Conservation (phyloP, 1,140 invertebrate genomes). For the Medauroidea extradentata region DNA sequence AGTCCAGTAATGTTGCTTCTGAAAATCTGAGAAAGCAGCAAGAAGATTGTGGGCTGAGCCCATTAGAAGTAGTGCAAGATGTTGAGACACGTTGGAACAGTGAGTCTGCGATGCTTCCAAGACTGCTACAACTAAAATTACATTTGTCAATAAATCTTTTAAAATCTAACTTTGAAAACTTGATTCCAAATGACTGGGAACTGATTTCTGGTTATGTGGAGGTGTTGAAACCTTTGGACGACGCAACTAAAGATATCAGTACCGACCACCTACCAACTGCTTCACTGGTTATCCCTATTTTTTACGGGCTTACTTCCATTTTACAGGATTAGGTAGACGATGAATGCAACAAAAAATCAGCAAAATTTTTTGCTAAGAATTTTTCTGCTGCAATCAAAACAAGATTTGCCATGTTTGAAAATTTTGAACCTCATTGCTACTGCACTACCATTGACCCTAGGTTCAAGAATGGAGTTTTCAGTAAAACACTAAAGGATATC, state of each 20-base stretch:
- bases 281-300: too few relatives aligned
- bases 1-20: not conserved
- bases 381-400: too few relatives aligned
- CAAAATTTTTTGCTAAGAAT: too few relatives aligned
- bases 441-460: too few relatives aligned
- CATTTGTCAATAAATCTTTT: conserved; percentile 1
- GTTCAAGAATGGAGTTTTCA: too few relatives aligned
- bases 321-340: too few relatives aligned
- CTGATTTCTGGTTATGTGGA: conserved; percentile 1
- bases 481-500: too few relatives aligned
- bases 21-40: conserved; percentile 3
- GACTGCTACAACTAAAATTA: not conserved
- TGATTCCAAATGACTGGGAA: not conserved
- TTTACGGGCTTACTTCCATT: too few relatives aligned
- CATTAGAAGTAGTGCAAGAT: conserved; percentile 11
- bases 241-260: conserved; percentile 2
- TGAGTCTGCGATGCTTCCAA: conserved; percentile 11
- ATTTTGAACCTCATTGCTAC: too few relatives aligned
- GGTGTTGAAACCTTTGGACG: conserved; percentile 7
- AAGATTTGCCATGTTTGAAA: too few relatives aligned
- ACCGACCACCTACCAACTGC: too few relatives aligned
- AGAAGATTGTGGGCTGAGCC: not conserved
- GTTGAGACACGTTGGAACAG: conserved; percentile 18
- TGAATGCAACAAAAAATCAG: too few relatives aligned
- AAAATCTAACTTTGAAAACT: not conserved